phyloP scores from a whole-genome alignment of 2,797 vertebrate species.

The Cossypha heuglini region DNA sequence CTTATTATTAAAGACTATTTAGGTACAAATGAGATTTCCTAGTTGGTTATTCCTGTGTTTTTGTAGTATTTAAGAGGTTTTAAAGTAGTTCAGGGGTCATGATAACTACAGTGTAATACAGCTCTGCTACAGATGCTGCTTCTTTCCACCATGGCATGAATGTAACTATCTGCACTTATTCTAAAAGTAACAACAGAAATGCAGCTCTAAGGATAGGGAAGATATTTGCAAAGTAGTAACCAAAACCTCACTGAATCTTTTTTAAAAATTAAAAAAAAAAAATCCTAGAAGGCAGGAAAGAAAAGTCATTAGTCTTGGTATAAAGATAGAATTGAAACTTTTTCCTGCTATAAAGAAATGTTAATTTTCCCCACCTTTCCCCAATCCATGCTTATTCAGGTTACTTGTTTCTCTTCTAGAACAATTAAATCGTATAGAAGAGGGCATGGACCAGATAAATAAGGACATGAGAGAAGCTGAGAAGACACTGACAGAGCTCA shows the following conservation, averaged over 20 bases:
- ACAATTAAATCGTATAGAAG: slow-evolving; percentile 87
- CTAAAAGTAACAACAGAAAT: neutral
- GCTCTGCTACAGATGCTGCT: neutral
- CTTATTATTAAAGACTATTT: neutral
- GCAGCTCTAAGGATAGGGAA: neutral
- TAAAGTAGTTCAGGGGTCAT: neutral
- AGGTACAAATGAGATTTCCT: neutral
- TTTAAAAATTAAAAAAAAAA: neutral
- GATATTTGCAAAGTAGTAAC: neutral
- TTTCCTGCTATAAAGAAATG: neutral
- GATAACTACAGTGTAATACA: neutral
- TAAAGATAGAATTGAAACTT: neutral
- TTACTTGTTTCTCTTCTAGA: slow-evolving; percentile 76
- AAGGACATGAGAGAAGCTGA: slow-evolving; percentile 94
- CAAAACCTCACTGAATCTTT: neutral
- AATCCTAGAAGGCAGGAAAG: neutral
- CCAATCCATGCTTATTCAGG: neutral
- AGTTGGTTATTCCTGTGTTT: neutral
- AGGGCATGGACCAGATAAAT: slow-evolving; percentile 97
- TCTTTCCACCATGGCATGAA: neutral
- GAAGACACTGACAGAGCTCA: slow-evolving; percentile 93
- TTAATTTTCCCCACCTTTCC: neutral
- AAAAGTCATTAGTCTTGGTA: neutral
- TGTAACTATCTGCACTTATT: neutral
- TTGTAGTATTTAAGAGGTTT: neutral